These are phyloP conservation scores for Amphimedon queenslandica DNA, from an alignment of 37 sponge, comb jelly and placozoan genomes.

Conservation along the genomic window DNA sequence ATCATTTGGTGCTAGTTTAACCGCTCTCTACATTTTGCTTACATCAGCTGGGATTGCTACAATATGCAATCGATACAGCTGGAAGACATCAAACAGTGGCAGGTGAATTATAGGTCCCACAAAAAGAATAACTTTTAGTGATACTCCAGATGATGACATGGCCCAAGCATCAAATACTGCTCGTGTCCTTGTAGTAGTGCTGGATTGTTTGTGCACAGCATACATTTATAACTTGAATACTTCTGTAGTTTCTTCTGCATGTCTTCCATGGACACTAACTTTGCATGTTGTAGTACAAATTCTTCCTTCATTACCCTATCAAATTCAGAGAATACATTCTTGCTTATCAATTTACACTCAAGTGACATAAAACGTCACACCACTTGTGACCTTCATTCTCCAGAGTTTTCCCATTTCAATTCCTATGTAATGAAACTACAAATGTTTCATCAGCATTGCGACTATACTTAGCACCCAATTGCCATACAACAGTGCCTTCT, in stretches of 20 bases:
- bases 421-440: constrained; percentile 26
- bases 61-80: constrained; percentile 26
- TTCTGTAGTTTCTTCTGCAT: constrained; percentile 23
- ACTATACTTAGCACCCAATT: too few relatives aligned
- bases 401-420: constrained; percentile 16
- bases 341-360: constrained; percentile 24
- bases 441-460: constrained; percentile 32
- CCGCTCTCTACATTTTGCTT: constrained; percentile 36
- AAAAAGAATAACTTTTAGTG: constrained; percentile 38
- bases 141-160: constrained; percentile 42
- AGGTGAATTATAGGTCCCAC: constrained; percentile 33
- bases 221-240: constrained; percentile 43
- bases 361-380: constrained; percentile 35
- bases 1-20: constrained; percentile 19
- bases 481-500: too few relatives aligned
- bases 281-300: constrained; percentile 30
- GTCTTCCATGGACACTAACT: constrained; percentile 14
- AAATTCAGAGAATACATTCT: constrained; percentile 31
- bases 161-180: constrained; percentile 51
- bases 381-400: constrained; percentile 37
- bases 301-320: constrained; percentile 37
- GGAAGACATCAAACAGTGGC: constrained; percentile 27
- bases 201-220: constrained; percentile 41
- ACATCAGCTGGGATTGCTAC: constrained; percentile 39
- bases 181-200: constrained; percentile 40